phyloP scores from a whole-genome alignment of 2,797 vertebrate genomes.

The Myotis vivesi region DNA sequence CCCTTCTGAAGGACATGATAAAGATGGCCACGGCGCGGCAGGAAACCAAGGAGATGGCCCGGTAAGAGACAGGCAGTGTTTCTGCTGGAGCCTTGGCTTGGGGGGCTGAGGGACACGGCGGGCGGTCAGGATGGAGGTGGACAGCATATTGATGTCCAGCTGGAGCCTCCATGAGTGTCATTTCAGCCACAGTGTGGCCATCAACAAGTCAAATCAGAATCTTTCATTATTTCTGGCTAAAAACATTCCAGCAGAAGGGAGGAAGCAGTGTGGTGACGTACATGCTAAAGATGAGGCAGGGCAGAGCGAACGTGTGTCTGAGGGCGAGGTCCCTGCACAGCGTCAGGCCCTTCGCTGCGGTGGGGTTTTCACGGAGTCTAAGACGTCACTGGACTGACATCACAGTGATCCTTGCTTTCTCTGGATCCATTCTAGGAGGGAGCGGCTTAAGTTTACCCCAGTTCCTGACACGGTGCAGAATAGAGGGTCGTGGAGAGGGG shows the following conservation, averaged over 20 bases:
- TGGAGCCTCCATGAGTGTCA: not conserved
- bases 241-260: not conserved
- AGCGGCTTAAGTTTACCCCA: not conserved
- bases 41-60: slow-evolving; percentile 97
- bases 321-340: not conserved
- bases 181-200: not conserved
- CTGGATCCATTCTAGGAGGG: not conserved
- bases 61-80: slow-evolving; percentile 83
- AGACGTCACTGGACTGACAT: not conserved
- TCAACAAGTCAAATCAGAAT: not conserved
- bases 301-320: not conserved
- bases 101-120: not conserved
- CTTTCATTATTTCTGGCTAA: not conserved
- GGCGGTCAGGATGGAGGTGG: not conserved
- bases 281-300: not conserved
- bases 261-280: not conserved
- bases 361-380: not conserved
- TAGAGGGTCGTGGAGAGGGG: not conserved
- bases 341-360: not conserved
- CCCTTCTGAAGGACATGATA: slow-evolving; percentile 91
- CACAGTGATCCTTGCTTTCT: not conserved
- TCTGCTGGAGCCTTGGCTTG: not conserved
- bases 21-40: slow-evolving; percentile 91
- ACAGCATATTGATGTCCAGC: not conserved
- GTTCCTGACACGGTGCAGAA: not conserved